Base-by-base conservation (phyloP, 2,113 vertebrate genomes). In the Engraulis encrasicolus region DNA sequence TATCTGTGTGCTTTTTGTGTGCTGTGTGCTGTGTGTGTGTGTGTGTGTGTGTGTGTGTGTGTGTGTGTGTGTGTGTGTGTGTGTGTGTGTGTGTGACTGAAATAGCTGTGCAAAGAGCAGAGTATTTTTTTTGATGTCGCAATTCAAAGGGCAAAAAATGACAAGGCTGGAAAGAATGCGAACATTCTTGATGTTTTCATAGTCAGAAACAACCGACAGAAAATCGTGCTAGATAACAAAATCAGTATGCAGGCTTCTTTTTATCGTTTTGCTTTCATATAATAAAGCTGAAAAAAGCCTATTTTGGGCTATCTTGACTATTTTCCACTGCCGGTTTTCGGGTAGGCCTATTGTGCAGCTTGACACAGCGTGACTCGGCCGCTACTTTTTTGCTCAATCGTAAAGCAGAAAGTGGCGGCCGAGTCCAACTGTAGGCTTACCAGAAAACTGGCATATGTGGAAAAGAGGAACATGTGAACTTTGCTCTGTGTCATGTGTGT, bases 1-100 rank as follows among this genome's bases (percentile, higher is more conserved):
- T 15, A 31, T 50, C 83, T 78, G n/a, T n/a, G n/a, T n/a, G n/a
- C n/a, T n/a, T n/a, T 66, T 17, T 81, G 38, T 50, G 6, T 79
- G 83, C 52, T n/a, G n/a, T n/a, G n/a, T n/a, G n/a, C n/a, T n/a
- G n/a, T n/a, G n/a, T n/a, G n/a, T n/a, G n/a, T n/a, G 40, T 61
- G 48, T 84, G 86, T 82, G 50, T 81, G 84, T 79, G 50, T 81
- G 87, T 58, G 85, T 78, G 50, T 81, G 36, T 81, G 34, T 82
- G 50, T 82, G 78, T 45, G 27, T 79, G 52, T 78, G 48, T 83
- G 82, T 86, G 23, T 83, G 50, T 74, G 17, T 36, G 36, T 78
- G 48, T 79, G 77, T 74, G 4, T 80, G 6, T 82, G 37, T 52
- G 19, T 49, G 50, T 88, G 11, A 45, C 48, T 61, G 78, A 78